Conservation (phyloP, 2,888 invertebrate species). For the Hyposoter dolosus region DNA sequence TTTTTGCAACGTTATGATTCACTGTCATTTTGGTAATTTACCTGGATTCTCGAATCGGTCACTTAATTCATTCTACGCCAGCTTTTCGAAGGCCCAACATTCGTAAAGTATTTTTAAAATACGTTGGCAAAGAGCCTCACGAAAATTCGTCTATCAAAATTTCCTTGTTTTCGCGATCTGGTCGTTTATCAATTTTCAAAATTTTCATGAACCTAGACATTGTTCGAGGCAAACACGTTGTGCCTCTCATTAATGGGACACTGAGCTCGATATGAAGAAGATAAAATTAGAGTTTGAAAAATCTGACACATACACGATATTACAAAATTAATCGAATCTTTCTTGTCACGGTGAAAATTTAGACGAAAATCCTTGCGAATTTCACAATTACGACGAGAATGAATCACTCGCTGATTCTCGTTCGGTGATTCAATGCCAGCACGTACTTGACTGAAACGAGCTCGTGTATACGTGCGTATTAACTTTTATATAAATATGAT, state of each 20-base stretch:
- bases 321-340: constrained; percentile 1
- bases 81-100: constrained; percentile 27
- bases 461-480: not conserved
- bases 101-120: constrained; percentile 72
- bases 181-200: constrained; percentile 46
- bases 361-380: constrained; percentile 36
- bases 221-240: not conserved
- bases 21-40: not conserved
- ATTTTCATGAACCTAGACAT: not conserved
- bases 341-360: constrained; percentile 45
- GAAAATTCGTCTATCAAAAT: constrained; percentile 22
- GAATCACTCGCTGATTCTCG: constrained; percentile 60
- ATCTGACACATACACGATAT: constrained; percentile 6
- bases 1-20: not conserved
- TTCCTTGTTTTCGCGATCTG: constrained; percentile 31
- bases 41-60: constrained; percentile 22
- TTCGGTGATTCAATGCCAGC: constrained; percentile 57
- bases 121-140: constrained; percentile 70
- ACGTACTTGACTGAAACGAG: not conserved
- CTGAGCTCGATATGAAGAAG: not conserved
- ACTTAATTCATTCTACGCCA: constrained; percentile 42
- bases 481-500: not conserved
- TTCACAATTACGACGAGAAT: constrained; percentile 48
- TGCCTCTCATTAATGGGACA: not conserved
- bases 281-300: not conserved